Evolutionary conservation across 2,888 invertebrate species (phyloP).

Genomic region (Pecten maximus): DNA sequence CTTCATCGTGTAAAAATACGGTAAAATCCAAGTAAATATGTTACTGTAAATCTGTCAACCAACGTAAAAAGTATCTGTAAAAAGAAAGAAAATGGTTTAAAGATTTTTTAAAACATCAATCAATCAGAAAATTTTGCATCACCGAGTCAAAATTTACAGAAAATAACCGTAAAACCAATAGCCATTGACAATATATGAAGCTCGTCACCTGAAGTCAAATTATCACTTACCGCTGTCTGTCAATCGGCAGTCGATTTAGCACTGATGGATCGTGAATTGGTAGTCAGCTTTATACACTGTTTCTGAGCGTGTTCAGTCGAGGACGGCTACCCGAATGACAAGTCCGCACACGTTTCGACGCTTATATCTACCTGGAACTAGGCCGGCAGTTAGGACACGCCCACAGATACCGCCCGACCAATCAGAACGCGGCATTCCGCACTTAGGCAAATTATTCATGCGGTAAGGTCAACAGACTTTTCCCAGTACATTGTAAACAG

Average conservation of each 20-base stretch:
- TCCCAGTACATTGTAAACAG: not conserved
- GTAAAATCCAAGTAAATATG: not conserved
- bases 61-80: not conserved
- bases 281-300: not conserved
- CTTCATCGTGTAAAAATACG: slow-evolving; percentile 3
- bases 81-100: not conserved
- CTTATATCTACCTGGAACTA: slow-evolving; percentile 33
- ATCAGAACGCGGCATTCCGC: not conserved
- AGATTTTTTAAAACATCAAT: not conserved
- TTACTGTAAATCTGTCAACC: not conserved
- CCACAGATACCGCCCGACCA: slow-evolving; percentile 23
- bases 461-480: slow-evolving; percentile 13
- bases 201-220: not conserved
- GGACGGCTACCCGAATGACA: not conserved
- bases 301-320: not conserved
- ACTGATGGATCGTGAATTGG: not conserved
- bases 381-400: not conserved
- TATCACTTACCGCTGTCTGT: not conserved
- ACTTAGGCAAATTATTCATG: slow-evolving; percentile 1
- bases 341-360: slow-evolving; percentile 2
- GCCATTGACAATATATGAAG: not conserved
- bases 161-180: too few relatives aligned
- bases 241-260: not conserved
- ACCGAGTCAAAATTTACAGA: too few relatives aligned
- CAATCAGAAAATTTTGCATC: too few relatives aligned